Evolutionary conservation across 2,888 invertebrate species (phyloP), one percentile per base, ranked within the genome.

Genomic region (Yponomeuta cagnagella): DNA sequence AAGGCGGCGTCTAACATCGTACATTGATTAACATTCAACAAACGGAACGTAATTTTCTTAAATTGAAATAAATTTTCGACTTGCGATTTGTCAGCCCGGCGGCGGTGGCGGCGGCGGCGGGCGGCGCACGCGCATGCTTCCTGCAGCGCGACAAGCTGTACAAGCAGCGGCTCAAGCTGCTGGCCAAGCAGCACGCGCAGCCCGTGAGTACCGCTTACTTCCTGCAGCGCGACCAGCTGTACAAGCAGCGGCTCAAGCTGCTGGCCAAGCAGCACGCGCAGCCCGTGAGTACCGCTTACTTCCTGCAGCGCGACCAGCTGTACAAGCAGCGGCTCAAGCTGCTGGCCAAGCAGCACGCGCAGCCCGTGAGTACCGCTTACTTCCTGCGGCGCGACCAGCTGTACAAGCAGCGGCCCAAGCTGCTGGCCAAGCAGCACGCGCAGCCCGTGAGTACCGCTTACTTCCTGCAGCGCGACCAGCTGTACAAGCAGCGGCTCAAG

Each of bases 391-490:
- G 90, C 0, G 92, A 93, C 81, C 92, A 92, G 74, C 75, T 87
- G 52, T 93, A 92, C 85, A 93, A 92, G 77, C 92, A 92, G 77
- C 78, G 90, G 0, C 77, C 89, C 85, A 93, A 92, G 77, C 92
- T 92, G 77, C 78, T 90, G 0, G 77, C 89, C 58, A 92, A 92
- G 73, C 90, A 89, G 78, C 80, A 37, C 37, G 86, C 89, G 31
- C 89, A 89, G 52, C 91, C 92, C 67, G 37, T 37, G 37, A 37
- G 37, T 37, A 4, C 5, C 2, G 4, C 5, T 37, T 37, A 37
- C 37, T 37, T 37, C 4, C 37, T 37, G 87, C 72, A 83, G 86
- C 0, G 76, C 85, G 10, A 23, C 23, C 0, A 23, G 23, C 23
- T 23, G 23, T 23, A 23, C 23, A 23, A 23, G 23, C 23, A 23